Percentiles rank a stretch among this genome's conserved stretches.
Conservation (phyloP, 2,113 vertebrate species). For the Dipodomys ordii region DNA sequence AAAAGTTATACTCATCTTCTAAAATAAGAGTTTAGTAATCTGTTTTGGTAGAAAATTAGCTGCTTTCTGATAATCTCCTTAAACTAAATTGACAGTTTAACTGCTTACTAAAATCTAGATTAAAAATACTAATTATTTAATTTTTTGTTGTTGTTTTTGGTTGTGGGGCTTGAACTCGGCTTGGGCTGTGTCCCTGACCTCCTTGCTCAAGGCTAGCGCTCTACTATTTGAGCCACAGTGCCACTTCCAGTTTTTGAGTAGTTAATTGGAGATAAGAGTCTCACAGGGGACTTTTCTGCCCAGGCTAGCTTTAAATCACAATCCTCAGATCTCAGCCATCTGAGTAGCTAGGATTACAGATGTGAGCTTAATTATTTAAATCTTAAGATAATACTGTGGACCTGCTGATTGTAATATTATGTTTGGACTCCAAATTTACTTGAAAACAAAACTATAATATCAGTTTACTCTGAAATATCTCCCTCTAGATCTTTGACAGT, state of each 20-base stretch:
- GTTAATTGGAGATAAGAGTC: too few species aligned
- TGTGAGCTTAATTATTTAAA: neutral
- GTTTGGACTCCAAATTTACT: neutral
- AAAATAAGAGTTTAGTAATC: neutral
- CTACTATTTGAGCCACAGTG: too few species aligned
- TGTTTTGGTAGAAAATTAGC: neutral
- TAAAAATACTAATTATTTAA: neutral
- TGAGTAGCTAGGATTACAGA: too few species aligned
- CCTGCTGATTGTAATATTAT: neutral
- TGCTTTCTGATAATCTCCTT: conserved; percentile 34
- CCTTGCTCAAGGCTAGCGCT: too few species aligned
- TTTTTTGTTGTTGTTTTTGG: neutral
- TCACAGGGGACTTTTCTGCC: too few species aligned
- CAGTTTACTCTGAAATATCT: neutral
- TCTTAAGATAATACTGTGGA: neutral
- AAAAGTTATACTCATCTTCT: neutral
- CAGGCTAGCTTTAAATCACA: too few species aligned
- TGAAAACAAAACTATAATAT: conserved; percentile 38
- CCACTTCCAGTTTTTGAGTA: too few species aligned
- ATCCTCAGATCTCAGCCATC: too few species aligned
- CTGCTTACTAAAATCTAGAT: neutral
- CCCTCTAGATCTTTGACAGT: neutral
- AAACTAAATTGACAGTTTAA: neutral
- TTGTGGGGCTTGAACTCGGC: too few species aligned
- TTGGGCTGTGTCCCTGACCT: too few species aligned